Evolutionary conservation across 2,888 invertebrate genomes (phyloP).

Genomic region (Ephialtes manifestator): DNA sequence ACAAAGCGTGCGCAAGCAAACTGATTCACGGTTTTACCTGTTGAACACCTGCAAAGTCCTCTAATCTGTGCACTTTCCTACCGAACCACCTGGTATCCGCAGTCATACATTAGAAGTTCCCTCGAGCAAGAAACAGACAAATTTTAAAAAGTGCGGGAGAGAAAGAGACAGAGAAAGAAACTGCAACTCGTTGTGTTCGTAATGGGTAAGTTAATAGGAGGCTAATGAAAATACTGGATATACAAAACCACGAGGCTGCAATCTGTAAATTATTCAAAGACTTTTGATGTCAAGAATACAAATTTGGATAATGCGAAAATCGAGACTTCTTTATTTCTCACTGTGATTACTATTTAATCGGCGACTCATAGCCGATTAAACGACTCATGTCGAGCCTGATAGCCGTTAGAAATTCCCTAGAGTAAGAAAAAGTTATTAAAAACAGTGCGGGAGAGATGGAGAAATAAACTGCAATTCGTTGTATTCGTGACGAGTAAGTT

Average conservation of each 20-base stretch:
- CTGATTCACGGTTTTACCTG: slow-evolving; percentile 59
- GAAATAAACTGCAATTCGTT: slow-evolving; percentile 14
- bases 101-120: slow-evolving; percentile 49
- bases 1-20: slow-evolving; percentile 52
- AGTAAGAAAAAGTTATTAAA: slow-evolving; percentile 22
- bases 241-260: neutral
- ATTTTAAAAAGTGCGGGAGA: slow-evolving; percentile 8
- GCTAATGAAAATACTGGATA: slow-evolving; percentile 11
- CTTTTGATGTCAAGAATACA: too few relatives aligned
- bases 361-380: too few relatives aligned
- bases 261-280: too few relatives aligned
- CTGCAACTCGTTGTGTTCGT: slow-evolving; percentile 32
- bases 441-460: slow-evolving; percentile 12
- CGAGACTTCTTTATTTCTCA: too few relatives aligned
- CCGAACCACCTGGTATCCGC: slow-evolving; percentile 59
- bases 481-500: slow-evolving; percentile 43
- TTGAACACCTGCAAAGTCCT: slow-evolving; percentile 63
- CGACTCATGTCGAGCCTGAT: too few relatives aligned
- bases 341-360: too few relatives aligned
- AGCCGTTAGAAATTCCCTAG: slow-evolving; percentile 40
- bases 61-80: slow-evolving; percentile 52
- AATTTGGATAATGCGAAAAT: too few relatives aligned
- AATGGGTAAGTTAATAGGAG: slow-evolving; percentile 46
- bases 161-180: slow-evolving; percentile 5
- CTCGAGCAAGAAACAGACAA: slow-evolving; percentile 14